Evolutionary conservation across 2,113 vertebrate genomes (phyloP).

Genomic region (Nibea albiflora): DNA sequence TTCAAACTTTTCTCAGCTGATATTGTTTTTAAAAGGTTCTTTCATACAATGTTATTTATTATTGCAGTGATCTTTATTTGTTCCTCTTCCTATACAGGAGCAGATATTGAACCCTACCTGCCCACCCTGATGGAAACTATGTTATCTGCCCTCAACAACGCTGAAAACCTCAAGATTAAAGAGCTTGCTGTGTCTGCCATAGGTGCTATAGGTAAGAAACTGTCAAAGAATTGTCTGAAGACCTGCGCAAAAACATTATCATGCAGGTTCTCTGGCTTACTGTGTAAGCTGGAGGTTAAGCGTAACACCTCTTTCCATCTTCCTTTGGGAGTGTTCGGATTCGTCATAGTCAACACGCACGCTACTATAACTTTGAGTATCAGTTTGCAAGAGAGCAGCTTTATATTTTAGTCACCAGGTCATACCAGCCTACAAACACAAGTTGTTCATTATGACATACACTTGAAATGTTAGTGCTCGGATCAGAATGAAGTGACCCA

Average conservation of each 20-base stretch:
- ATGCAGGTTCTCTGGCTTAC: neutral
- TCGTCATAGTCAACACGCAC: neutral
- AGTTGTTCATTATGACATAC: neutral
- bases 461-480: neutral
- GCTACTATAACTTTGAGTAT: neutral
- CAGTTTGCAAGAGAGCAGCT: neutral
- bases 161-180: conserved; percentile 85
- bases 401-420: neutral
- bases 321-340: too few species aligned
- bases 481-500: neutral
- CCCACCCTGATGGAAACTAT: conserved; percentile 91
- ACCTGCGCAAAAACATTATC: neutral
- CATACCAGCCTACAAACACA: neutral
- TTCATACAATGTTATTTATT: neutral
- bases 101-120: conserved; percentile 89
- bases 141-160: conserved; percentile 84
- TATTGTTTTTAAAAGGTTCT: neutral
- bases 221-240: neutral
- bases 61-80: neutral
- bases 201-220: conserved; percentile 88
- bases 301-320: too few species aligned
- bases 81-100: conserved; percentile 71
- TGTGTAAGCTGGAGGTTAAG: neutral
- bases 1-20: neutral
- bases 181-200: conserved; percentile 90